Percentiles rank a stretch among this genome's conserved stretches.
Evolutionary conservation across 2,797 vertebrate species (phyloP).

Genomic region (Hyperoplus immaculatus): DNA sequence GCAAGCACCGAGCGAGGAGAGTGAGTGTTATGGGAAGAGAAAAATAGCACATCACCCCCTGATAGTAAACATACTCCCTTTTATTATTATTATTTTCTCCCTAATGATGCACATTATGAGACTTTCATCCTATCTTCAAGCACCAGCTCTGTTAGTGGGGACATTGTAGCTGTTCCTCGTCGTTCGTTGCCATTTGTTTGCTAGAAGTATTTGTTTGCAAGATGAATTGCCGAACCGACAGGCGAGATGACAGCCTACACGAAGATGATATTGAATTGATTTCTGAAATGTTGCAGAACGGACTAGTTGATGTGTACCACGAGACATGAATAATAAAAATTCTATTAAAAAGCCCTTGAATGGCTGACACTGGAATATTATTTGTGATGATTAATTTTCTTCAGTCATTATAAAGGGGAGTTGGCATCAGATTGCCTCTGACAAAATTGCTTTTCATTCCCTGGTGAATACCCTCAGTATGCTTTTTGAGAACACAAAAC

Average conservation of each 20-base stretch:
- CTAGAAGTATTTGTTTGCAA: conserved; percentile 90
- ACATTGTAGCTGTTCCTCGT: conserved; percentile 73
- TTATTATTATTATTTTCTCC: conserved; percentile 76
- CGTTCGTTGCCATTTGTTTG: conserved; percentile 82
- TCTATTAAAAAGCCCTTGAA: conserved; percentile 98
- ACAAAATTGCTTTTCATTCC: conserved; percentile 97
- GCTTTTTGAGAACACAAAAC: conserved; percentile 83
- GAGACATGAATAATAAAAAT: conserved; percentile 97
- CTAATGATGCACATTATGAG: conserved; percentile 75
- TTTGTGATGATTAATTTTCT: conserved; percentile 97
- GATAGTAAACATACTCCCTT: conserved; percentile 71
- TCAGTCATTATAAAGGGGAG: conserved; percentile 96
- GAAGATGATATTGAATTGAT: conserved; percentile 94
- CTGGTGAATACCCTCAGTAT: conserved; percentile 89
- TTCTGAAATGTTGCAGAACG: conserved; percentile 94
- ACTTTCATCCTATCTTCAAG: conserved; percentile 77
- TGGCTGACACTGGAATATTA: conserved; percentile 95
- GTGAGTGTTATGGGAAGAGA: conserved; percentile 64
- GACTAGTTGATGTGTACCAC: conserved; percentile 92
- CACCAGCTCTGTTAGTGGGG: conserved; percentile 69
- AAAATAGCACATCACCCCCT: conserved; percentile 71
- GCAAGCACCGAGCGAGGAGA: conserved; percentile 49
- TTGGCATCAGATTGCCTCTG: conserved; percentile 91
- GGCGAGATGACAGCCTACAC: conserved; percentile 90
- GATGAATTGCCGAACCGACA: conserved; percentile 87